phyloP scores from a whole-genome alignment of 2,113 vertebrate genomes.

The Crotalus tigris region DNA sequence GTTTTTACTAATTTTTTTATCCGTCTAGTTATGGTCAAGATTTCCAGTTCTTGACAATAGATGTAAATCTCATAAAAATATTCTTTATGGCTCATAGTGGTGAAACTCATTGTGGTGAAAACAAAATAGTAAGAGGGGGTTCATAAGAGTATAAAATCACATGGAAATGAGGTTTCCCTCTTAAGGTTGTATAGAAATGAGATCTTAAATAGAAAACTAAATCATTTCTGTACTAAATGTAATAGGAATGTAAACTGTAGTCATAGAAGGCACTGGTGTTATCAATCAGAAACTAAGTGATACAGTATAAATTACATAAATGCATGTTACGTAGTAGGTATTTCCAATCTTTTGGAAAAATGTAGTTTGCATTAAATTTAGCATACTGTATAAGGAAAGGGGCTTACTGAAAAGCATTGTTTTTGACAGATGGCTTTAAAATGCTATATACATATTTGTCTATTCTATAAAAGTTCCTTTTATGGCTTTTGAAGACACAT shows the following conservation, averaged over 20 bases:
- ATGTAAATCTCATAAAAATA: conserved; percentile 21
- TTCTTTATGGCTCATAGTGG: background rate
- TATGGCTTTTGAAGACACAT: background rate
- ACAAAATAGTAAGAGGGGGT: conserved; percentile 4
- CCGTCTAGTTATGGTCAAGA: background rate
- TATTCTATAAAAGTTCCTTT: background rate
- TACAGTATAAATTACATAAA: conserved; percentile 4
- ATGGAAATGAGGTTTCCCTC: background rate
- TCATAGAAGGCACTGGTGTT: conserved; percentile 15
- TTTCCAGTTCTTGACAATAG: conserved; percentile 23
- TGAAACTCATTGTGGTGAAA: conserved; percentile 25
- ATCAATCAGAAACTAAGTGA: conserved; percentile 1
- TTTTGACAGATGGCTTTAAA: background rate
- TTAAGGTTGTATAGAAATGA: conserved; percentile 23
- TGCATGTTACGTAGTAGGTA: background rate
- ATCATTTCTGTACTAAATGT: background rate
- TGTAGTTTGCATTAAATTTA: background rate
- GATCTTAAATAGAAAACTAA: conserved; percentile 15
- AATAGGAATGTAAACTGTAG: background rate
- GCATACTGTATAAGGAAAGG: background rate
- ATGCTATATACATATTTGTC: background rate
- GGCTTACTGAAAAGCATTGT: background rate
- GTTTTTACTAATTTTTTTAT: conserved; percentile 38
- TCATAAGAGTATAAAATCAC: conserved; percentile 4
- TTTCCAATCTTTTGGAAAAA: background rate